Conservation (phyloP, 2,113 vertebrate genomes). For the Sinocyclocheilus anophthalmus region DNA sequence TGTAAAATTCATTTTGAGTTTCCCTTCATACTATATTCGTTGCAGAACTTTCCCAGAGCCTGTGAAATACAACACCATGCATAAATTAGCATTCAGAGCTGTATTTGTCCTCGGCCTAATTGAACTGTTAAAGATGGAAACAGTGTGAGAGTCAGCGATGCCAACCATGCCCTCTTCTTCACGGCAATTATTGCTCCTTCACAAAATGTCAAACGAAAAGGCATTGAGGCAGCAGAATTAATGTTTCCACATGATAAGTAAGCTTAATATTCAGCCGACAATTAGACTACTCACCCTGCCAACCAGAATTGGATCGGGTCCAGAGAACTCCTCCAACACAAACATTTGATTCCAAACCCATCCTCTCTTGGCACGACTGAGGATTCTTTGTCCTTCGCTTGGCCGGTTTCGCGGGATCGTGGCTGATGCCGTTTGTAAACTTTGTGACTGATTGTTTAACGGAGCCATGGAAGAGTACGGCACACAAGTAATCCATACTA, state of each 20-base stretch:
- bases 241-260: conserved; percentile 78
- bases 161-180: conserved; percentile 28
- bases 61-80: background rate
- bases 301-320: conserved; percentile 98
- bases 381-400: conserved; percentile 88
- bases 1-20: background rate
- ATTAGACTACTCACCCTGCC: conserved; percentile 92
- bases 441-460: conserved; percentile 79
- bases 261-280: conserved; percentile 80
- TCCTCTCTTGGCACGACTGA: conserved; percentile 96
- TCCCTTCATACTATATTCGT: background rate
- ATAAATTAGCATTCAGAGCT: conserved; percentile 1
- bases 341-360: conserved; percentile 99
- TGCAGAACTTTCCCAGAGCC: background rate
- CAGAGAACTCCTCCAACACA: conserved; percentile 99
- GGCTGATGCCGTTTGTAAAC: conserved; percentile 76
- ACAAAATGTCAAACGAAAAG: conserved; percentile 55
- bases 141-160: conserved; percentile 1
- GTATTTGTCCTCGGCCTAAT: background rate
- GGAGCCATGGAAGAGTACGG: conserved; percentile 59
- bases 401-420: conserved; percentile 76
- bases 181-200: conserved; percentile 22
- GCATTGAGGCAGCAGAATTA: conserved; percentile 75
- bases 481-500: no score
- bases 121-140: conserved; percentile 5